Conservation (phyloP, 2,113 vertebrate genomes). For the Scophthalmus maximus region DNA sequence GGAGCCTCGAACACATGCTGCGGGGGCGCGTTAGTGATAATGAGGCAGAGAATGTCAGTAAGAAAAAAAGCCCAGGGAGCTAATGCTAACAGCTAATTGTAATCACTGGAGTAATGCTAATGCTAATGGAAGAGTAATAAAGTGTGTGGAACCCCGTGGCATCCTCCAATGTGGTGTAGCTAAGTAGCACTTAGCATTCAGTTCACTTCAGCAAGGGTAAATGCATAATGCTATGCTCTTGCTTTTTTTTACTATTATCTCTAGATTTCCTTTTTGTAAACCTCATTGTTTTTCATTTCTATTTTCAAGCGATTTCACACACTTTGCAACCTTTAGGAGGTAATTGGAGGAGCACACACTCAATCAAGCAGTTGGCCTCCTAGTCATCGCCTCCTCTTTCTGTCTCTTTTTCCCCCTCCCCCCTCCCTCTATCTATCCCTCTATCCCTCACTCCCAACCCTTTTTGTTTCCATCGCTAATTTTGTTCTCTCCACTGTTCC, state of each 20-base stretch:
- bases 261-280: constrained; percentile 11
- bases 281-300: background rate
- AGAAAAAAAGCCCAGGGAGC: constrained; percentile 31
- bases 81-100: constrained; percentile 42
- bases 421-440: constrained; percentile 10
- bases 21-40: constrained; percentile 35
- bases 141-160: constrained; percentile 37
- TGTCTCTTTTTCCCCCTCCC: constrained; percentile 10
- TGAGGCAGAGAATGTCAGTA: constrained; percentile 34
- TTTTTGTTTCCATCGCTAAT: constrained; percentile 41
- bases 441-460: background rate
- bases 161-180: constrained; percentile 13
- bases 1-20: constrained; percentile 28
- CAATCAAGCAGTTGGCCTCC: constrained; percentile 66
- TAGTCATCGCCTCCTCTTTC: constrained; percentile 1
- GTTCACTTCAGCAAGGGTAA: constrained; percentile 1
- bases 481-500: background rate
- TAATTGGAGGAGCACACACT: constrained; percentile 61
- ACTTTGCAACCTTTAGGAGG: constrained; percentile 59
- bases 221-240: background rate
- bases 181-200: constrained; percentile 30
- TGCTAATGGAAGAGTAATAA: constrained; percentile 48
- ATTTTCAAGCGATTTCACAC: constrained; percentile 53
- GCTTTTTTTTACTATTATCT: background rate
- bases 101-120: constrained; percentile 48